Conservation (phyloP, 2,888 invertebrate species). For the Tortrix viridana region DNA sequence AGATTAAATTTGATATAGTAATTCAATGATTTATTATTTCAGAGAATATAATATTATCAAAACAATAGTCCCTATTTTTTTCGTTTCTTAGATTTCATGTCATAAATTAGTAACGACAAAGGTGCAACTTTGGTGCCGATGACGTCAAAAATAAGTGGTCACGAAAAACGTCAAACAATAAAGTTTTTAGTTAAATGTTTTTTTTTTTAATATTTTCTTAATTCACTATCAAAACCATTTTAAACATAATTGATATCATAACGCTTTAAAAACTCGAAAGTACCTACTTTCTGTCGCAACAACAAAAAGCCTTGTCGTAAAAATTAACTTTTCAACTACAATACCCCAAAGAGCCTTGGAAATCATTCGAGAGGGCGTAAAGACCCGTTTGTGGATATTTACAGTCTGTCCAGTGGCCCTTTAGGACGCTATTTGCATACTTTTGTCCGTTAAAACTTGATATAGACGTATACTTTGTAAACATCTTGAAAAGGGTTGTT, state of each 20-base stretch:
- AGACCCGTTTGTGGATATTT: slow-evolving; percentile 18
- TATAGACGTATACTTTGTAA: neutral
- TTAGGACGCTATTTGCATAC: slow-evolving; percentile 8
- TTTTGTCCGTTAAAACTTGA: neutral
- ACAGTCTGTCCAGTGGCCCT: slow-evolving; percentile 22
- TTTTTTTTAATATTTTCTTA: no score
- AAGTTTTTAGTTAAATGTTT: no score
- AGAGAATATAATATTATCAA: no score
- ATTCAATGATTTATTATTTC: no score
- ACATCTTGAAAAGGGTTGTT: slow-evolving; percentile 3
- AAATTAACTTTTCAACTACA: slow-evolving; percentile 22
- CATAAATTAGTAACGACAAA: no score
- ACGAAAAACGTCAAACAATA: no score
- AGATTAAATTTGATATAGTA: no score
- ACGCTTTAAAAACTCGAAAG: neutral
- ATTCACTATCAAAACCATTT: no score
- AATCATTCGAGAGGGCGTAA: slow-evolving; percentile 23
- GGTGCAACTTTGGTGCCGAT: no score
- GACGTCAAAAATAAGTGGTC: no score
- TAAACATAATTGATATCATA: neutral
- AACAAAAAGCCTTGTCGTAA: slow-evolving; percentile 12
- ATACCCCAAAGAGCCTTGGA: slow-evolving; percentile 8
- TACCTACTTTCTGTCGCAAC: neutral
- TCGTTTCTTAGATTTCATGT: no score
- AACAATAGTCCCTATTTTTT: no score